Base-by-base conservation (phyloP, 2,888 invertebrate genomes). In the Erpobdella octoculata region DNA sequence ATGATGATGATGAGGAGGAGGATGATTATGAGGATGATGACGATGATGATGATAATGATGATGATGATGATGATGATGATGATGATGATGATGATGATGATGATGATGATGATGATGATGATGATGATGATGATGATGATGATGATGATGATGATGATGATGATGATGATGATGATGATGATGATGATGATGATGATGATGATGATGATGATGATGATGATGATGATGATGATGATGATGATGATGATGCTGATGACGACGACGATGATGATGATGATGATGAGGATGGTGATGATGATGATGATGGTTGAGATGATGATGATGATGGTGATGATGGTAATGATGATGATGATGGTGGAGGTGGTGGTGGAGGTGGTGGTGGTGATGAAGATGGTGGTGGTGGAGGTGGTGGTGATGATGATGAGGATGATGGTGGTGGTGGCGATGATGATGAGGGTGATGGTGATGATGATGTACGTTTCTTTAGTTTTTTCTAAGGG, bases 51-150 rank as follows among this genome's bases (percentile, higher is more conserved):
- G 46, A 2, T 41, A 46, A 67, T 25, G 3, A 25, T 69, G 48
- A 58, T 69, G 28, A 68, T 58, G 18, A 37, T 70, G 70, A 21
- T 6, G 35, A 21, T 61, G 59, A 36, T 58, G 70, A 21, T 35
- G 58, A 18, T 70, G 59, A 21, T 68, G 31, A 28, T 46, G 65
- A 38, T 71, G 41, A 62, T 6, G 36, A 64, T 46, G 33, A 64
- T 71, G 64, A 71, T 71, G 65, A 71, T 71, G 46, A 46, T 48
- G 71, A 71, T 65, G 65, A 41, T 70, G 62, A 70, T 70, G 61
- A 70, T 36, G 71, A 64, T 61, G 62, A 62, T 64, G 37, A 70
- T 46, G 71, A 71, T 65, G 65, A 71, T 65, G 71, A 65, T 65
- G 31, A 65, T 46, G 71, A 71, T 65, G 41, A 65, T 65, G 65